Conservation (phyloP, 2,797 vertebrate species). For the Mallotus villosus region DNA sequence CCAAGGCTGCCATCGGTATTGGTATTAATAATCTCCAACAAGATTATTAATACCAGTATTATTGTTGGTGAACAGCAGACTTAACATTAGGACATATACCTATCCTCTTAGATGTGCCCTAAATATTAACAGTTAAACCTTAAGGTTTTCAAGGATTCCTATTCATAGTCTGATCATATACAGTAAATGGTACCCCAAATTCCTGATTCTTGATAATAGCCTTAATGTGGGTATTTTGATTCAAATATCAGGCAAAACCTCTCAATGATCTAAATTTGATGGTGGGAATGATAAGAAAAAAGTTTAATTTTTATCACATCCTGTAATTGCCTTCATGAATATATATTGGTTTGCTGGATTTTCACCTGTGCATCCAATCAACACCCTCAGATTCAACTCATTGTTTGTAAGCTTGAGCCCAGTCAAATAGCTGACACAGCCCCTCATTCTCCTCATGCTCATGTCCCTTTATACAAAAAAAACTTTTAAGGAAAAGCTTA, state of each 20-base stretch:
- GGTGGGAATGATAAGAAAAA: constrained; percentile 60
- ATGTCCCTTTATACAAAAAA: constrained; percentile 40
- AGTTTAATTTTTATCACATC: constrained; percentile 64
- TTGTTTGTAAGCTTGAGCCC: constrained; percentile 54
- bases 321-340: constrained; percentile 79
- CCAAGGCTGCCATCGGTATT: no score
- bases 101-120: neutral
- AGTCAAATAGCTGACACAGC: constrained; percentile 61
- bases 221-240: constrained; percentile 47
- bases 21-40: no score
- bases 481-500: constrained; percentile 39
- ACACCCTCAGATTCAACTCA: constrained; percentile 64
- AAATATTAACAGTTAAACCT: neutral
- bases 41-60: no score
- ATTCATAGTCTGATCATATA: neutral
- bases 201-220: constrained; percentile 36
- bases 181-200: constrained; percentile 12
- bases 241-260: constrained; percentile 61
- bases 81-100: no score
- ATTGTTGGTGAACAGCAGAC: no score
- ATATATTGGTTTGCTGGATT: constrained; percentile 75
- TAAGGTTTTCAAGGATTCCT: neutral
- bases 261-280: constrained; percentile 51
- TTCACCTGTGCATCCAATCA: constrained; percentile 74
- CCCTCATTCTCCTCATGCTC: constrained; percentile 41